Conservation (phyloP, 2,113 vertebrate species). For the Otolemur garnettii region DNA sequence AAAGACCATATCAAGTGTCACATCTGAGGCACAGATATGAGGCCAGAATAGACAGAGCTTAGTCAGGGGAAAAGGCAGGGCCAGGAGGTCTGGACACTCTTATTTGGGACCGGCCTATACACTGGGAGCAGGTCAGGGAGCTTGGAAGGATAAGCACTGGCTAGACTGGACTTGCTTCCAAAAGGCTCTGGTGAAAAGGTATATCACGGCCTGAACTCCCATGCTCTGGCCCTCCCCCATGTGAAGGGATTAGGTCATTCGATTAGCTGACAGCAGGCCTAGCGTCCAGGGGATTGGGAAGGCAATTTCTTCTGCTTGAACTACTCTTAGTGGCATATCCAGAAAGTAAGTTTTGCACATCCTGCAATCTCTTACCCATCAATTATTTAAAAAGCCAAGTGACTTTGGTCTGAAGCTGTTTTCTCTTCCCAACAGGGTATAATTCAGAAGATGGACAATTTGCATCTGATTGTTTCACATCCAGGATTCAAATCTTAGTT, state of each 20-base stretch:
- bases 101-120: background rate
- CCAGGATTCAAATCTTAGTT: background rate
- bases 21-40: background rate
- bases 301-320: background rate
- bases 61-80: background rate
- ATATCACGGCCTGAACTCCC: background rate
- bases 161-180: background rate
- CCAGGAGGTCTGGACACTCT: background rate
- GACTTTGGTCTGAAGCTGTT: background rate
- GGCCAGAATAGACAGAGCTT: background rate
- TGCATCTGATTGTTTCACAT: background rate
- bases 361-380: background rate
- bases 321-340: background rate
- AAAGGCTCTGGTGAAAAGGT: background rate
- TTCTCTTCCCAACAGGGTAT: background rate
- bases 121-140: background rate
- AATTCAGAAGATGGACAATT: background rate
- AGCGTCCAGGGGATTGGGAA: background rate
- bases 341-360: background rate
- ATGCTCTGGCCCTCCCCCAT: background rate
- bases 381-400: slow-evolving; percentile 48
- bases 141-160: background rate
- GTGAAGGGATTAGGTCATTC: background rate
- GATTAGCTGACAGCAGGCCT: background rate
- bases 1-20: background rate